These are phyloP conservation scores for Crambe crambe DNA, from an alignment of 37 sponge, comb jelly and placozoan genomes.

Conservation along the genomic window DNA sequence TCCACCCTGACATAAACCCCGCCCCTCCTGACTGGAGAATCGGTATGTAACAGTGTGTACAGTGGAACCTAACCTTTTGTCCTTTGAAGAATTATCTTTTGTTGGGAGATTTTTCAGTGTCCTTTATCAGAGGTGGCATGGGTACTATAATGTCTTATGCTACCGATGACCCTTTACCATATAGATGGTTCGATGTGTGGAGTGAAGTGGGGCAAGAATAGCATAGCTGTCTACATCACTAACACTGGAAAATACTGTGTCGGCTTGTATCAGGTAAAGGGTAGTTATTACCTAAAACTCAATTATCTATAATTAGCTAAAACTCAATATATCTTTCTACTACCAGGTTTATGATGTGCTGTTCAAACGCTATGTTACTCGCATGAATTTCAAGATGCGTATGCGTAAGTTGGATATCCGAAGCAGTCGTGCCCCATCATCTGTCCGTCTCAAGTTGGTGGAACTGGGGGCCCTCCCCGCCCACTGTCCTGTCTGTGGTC, in stretches of 20 bases:
- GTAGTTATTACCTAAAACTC: background rate
- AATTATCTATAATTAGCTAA: background rate
- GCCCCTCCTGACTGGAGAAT: slow-evolving; percentile 9
- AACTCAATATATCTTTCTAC: background rate
- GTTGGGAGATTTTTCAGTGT: no score
- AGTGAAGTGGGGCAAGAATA: slow-evolving; percentile 39
- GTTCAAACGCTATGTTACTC: slow-evolving; percentile 60
- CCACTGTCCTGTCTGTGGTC: slow-evolving; percentile 72
- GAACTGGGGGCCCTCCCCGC: slow-evolving; percentile 56
- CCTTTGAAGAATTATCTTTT: no score
- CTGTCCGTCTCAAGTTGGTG: slow-evolving; percentile 55
- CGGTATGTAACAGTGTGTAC: slow-evolving; percentile 5
- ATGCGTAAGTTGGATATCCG: slow-evolving; percentile 73
- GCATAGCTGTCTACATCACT: slow-evolving; percentile 29
- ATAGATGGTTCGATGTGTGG: slow-evolving; percentile 43
- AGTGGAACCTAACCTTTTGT: background rate
- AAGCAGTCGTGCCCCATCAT: slow-evolving; percentile 64
- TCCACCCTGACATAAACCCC: slow-evolving; percentile 43
- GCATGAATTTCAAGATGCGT: slow-evolving; percentile 74
- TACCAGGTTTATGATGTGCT: slow-evolving; percentile 38
- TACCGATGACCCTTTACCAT: no score
- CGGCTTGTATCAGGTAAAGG: slow-evolving; percentile 56
- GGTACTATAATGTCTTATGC: no score
- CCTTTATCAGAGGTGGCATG: no score
- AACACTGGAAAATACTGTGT: slow-evolving; percentile 16